Evolutionary conservation across 2,888 invertebrate species (phyloP).

Genomic region (Dusona sp.): DNA sequence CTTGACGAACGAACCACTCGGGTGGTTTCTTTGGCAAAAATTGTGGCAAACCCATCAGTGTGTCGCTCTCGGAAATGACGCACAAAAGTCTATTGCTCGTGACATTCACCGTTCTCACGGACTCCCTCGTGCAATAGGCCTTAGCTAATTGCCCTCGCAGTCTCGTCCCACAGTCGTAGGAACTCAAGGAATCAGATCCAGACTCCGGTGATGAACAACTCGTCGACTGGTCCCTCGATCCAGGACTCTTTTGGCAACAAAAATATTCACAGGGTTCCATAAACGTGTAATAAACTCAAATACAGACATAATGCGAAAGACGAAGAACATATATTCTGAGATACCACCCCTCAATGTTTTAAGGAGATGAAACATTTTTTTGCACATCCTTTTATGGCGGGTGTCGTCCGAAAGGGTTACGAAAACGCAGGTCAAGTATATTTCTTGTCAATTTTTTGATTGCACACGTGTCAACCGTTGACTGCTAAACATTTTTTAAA

Average conservation of each 20-base stretch:
- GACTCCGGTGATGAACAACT: conserved; percentile 38
- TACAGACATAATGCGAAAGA: not conserved
- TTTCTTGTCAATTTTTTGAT: too few species aligned
- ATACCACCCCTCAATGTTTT: not conserved
- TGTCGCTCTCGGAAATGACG: conserved; percentile 67
- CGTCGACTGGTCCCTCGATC: conserved; percentile 43
- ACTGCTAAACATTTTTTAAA: too few species aligned
- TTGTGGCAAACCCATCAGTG: conserved; percentile 59
- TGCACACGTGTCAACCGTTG: too few species aligned
- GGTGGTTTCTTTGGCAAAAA: conserved; percentile 61
- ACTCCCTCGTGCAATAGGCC: conserved; percentile 58
- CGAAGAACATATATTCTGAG: not conserved
- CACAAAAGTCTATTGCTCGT: conserved; percentile 65
- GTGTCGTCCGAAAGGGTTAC: too few species aligned
- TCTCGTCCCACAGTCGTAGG: conserved; percentile 33
- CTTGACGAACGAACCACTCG: conserved; percentile 59
- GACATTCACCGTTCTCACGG: conserved; percentile 46
- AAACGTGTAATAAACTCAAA: not conserved
- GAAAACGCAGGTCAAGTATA: too few species aligned
- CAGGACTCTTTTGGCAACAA: conserved; percentile 31
- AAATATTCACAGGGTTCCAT: not conserved
- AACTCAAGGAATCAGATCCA: conserved; percentile 30
- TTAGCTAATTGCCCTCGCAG: conserved; percentile 49
- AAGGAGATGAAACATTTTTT: not conserved
- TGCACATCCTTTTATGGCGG: not conserved